Conservation (phyloP, 2,888 invertebrate species). For the Isotomurus palustris region DNA sequence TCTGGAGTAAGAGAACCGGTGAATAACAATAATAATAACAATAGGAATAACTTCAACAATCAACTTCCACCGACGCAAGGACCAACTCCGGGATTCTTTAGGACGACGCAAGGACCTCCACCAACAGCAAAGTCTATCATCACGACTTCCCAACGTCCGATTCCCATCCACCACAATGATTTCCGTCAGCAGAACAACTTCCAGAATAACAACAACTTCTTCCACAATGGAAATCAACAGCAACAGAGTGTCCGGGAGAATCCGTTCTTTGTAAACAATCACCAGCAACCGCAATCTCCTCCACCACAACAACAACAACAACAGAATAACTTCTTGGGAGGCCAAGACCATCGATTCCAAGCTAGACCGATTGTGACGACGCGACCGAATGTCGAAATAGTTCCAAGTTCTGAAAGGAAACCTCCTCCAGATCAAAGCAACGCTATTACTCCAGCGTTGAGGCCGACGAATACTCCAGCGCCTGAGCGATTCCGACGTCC, state of each 20-base stretch:
- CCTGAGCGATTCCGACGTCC: constrained; percentile 18
- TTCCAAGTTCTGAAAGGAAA: constrained; percentile 42
- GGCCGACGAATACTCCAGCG: constrained; percentile 2
- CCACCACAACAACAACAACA: no score
- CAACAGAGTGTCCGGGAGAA: constrained; percentile 12
- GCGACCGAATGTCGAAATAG: constrained; percentile 41
- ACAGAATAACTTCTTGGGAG: constrained; percentile 7
- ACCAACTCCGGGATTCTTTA: no score
- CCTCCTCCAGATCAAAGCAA: constrained; percentile 46
- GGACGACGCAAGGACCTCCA: no score
- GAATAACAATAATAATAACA: constrained; percentile 16
- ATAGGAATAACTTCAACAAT: constrained; percentile 6
- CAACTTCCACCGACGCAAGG: background rate
- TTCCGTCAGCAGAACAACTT: background rate
- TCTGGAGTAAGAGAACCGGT: background rate
- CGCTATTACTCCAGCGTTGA: constrained; percentile 33
- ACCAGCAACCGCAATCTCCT: constrained; percentile 15
- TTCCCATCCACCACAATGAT: background rate
- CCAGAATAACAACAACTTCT: constrained; percentile 3
- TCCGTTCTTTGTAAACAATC: constrained; percentile 12
- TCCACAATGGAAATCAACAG: constrained; percentile 10
- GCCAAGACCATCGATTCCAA: constrained; percentile 5
- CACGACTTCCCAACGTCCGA: background rate
- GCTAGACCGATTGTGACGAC: constrained; percentile 17
- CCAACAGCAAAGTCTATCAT: background rate